phyloP scores from a whole-genome alignment of 2,113 vertebrate genomes.

The Hoplias malabaricus region DNA sequence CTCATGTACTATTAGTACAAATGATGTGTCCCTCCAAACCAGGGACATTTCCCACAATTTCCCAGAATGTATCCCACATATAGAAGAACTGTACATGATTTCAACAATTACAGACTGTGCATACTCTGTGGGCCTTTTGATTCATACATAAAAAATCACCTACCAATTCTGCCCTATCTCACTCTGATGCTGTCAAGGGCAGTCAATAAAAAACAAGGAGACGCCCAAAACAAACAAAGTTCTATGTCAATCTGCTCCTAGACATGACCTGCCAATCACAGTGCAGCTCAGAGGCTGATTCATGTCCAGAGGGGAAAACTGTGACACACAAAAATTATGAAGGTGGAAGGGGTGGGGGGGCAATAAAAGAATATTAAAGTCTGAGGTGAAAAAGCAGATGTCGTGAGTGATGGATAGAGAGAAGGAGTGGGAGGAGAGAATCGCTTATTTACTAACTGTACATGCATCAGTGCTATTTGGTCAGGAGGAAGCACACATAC shows the following conservation, averaged over 20 bases:
- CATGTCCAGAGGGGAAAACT: neutral
- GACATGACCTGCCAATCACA: neutral
- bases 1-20: neutral
- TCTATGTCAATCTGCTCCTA: neutral
- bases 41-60: conserved; percentile 11
- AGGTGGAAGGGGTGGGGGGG: neutral
- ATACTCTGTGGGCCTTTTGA: neutral
- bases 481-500: neutral
- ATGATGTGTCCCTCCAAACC: neutral
- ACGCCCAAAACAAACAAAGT: conserved; percentile 2
- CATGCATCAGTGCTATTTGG: neutral
- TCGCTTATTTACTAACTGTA: neutral
- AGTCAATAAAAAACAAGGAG: conserved; percentile 8
- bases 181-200: neutral
- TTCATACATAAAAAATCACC: neutral
- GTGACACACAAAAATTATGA: neutral
- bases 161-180: neutral
- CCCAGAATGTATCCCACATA: neutral
- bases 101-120: neutral
- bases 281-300: neutral
- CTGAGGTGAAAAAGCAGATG: neutral
- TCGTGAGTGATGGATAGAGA: neutral
- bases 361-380: conserved; percentile 5
- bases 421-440: neutral
- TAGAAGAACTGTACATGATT: conserved; percentile 7